A percentile compares a stretch with the other conserved stretches of the same genome.
Conservation (phyloP, 2,888 invertebrate species). For the Pammene aurita region DNA sequence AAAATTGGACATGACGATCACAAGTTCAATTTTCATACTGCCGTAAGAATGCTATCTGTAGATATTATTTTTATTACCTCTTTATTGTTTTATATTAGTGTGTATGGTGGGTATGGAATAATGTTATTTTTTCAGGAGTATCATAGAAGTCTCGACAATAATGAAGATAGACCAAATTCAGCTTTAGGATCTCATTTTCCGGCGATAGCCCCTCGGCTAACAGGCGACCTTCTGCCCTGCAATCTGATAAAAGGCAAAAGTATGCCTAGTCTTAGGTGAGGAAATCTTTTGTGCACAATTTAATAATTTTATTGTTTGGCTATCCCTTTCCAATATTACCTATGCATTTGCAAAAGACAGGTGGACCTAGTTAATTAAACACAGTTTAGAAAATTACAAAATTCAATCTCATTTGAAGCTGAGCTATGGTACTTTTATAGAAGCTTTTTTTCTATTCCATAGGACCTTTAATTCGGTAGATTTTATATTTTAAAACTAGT, state of each 20-base stretch:
- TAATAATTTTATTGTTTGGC: constrained; percentile 16
- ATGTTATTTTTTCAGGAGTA: constrained; percentile 84
- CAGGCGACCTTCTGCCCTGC: constrained; percentile 78
- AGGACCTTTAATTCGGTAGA: constrained; percentile 25
- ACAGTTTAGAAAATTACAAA: not conserved
- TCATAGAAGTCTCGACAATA: constrained; percentile 91
- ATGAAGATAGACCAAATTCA: constrained; percentile 89
- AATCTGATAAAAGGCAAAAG: constrained; percentile 97
- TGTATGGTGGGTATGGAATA: constrained; percentile 29
- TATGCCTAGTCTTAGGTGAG: constrained; percentile 97
- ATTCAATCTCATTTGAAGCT: constrained; percentile 3
- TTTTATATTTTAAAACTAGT: constrained; percentile 31
- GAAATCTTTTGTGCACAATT: constrained; percentile 24
- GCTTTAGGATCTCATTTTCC: constrained; percentile 87
- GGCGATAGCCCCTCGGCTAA: constrained; percentile 79
- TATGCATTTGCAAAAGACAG: constrained; percentile 11
- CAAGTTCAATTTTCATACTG: constrained; percentile 80
- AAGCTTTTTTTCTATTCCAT: constrained; percentile 32
- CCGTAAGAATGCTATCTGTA: constrained; percentile 86
- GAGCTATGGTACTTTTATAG: constrained; percentile 30
- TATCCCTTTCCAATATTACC: constrained; percentile 20
- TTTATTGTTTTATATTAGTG: constrained; percentile 38
- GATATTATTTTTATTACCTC: constrained; percentile 59
- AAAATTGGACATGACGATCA: constrained; percentile 93
- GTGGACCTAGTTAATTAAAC: not conserved